Evolutionary conservation across 1,140 invertebrate species (phyloP).

Genomic region (Pinna nobilis): DNA sequence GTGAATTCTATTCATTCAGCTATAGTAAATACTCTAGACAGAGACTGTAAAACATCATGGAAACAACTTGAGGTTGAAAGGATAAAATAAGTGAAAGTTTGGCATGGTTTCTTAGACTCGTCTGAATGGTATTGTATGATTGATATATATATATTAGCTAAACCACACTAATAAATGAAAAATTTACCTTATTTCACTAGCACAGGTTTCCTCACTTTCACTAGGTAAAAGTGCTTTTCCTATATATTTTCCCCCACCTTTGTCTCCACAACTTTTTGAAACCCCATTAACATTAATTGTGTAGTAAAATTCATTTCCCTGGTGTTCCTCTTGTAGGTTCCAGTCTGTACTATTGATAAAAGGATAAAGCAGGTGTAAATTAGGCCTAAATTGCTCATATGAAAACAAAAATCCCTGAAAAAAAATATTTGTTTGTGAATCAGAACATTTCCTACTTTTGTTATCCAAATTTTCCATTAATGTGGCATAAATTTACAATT

Average conservation of each 20-base stretch:
- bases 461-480: no score
- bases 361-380: background rate
- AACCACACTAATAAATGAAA: no score
- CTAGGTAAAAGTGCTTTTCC: constrained; percentile 5
- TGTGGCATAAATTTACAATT: no score
- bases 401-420: background rate
- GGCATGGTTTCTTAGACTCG: no score
- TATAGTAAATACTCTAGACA: no score
- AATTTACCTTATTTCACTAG: constrained; percentile 22
- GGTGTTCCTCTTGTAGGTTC: constrained; percentile 40
- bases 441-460: no score
- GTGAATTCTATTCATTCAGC: no score
- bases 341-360: constrained; percentile 19
- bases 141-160: background rate
- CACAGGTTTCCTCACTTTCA: constrained; percentile 36
- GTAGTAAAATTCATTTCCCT: constrained; percentile 27
- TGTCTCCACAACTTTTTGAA: background rate
- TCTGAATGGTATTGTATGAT: no score
- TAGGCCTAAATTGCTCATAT: background rate
- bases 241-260: background rate
- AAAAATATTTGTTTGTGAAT: background rate
- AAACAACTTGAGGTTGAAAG: no score
- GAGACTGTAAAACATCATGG: no score
- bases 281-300: constrained; percentile 13
- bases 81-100: no score